phyloP scores from a whole-genome alignment of 2,888 invertebrate species.

The Stictocephala bisonia region DNA sequence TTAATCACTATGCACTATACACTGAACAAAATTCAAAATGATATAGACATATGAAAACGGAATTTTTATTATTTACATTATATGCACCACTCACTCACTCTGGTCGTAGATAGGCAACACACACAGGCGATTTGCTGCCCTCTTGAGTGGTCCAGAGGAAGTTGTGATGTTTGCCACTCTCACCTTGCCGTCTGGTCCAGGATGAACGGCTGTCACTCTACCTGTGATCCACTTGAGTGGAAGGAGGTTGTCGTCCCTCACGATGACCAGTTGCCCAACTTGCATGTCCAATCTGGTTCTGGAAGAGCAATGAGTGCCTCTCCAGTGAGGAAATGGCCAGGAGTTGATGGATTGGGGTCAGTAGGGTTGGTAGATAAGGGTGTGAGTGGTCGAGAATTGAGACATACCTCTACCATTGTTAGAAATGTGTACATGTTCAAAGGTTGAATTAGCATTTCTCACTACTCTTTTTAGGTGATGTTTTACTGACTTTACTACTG shows the following conservation, averaged over 20 bases:
- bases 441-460: conserved; percentile 56
- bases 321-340: conserved; percentile 23
- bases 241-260: conserved; percentile 49
- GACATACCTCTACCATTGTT: conserved; percentile 60
- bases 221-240: conserved; percentile 52
- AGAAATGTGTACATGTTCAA: conserved; percentile 61
- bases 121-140: no score
- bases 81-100: no score
- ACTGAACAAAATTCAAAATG: no score
- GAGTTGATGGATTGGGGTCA: neutral
- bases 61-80: no score
- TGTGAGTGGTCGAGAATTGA: conserved; percentile 61
- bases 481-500: conserved; percentile 60
- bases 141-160: neutral
- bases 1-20: no score
- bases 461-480: conserved; percentile 57
- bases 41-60: no score
- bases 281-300: conserved; percentile 38
- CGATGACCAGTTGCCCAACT: conserved; percentile 51
- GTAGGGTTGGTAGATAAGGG: neutral
- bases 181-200: conserved; percentile 51
- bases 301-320: conserved; percentile 26
- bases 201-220: conserved; percentile 45
- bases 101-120: no score
- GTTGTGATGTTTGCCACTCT: conserved; percentile 53